Evolutionary conservation across 2,888 invertebrate species (phyloP).

Genomic region (Branchipolynoe longqiensis): DNA sequence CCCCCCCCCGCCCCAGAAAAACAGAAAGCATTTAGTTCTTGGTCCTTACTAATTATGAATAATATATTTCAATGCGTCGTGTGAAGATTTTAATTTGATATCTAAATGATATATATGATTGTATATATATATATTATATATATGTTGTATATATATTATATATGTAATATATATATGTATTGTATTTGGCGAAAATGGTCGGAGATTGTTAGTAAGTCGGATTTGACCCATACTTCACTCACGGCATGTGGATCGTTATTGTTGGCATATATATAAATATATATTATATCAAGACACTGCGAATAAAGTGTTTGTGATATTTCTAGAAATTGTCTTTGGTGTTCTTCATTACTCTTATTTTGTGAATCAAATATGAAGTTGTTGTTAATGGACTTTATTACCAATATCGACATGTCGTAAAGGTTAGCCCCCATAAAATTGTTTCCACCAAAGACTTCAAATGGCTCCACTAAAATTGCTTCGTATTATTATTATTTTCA

Average conservation of each 20-base stretch:
- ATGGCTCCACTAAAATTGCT: neutral
- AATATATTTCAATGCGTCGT: neutral
- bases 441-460: neutral
- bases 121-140: neutral
- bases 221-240: conserved; percentile 20
- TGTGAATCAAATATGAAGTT: too few species aligned
- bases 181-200: neutral
- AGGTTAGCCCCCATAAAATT: neutral
- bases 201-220: too few species aligned
- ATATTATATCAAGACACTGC: conserved; percentile 50
- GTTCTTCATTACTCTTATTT: neutral
- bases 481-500: too few species aligned
- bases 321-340: conserved; percentile 1
- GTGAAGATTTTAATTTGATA: neutral
- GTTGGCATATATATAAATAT: conserved; percentile 45
- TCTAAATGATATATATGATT: neutral
- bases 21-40: too few species aligned
- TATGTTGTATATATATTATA: neutral
- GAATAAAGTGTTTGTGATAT: conserved; percentile 58
- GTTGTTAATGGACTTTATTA: neutral
- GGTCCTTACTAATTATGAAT: too few species aligned
- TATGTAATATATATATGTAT: neutral
- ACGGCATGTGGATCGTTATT: conserved; percentile 34
- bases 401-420: neutral
- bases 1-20: too few species aligned